phyloP scores from a whole-genome alignment of 2,113 vertebrate species.

The Vulpes ferrilata region DNA sequence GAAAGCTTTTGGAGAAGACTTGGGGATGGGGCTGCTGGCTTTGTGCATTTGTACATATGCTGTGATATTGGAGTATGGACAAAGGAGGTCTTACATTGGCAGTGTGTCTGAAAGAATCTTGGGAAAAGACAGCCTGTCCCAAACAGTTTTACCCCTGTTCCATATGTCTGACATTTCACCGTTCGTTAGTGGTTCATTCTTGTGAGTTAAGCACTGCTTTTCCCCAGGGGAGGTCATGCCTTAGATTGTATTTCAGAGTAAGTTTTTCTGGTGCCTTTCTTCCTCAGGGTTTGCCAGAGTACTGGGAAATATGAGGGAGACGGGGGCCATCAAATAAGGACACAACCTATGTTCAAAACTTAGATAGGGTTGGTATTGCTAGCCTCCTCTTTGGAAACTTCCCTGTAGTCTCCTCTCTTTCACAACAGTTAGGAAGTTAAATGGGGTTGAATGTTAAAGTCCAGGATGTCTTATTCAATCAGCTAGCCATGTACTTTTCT shows the following conservation, averaged over 20 bases:
- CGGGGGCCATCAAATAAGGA: not conserved
- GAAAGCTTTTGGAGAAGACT: not conserved
- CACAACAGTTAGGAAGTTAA: constrained; percentile 22
- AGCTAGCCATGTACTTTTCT: constrained; percentile 3
- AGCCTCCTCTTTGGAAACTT: not conserved
- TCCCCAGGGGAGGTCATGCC: not conserved
- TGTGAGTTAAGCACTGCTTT: constrained; percentile 2
- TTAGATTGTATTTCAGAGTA: not conserved
- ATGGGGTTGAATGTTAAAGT: constrained; percentile 23
- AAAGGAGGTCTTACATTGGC: not conserved
- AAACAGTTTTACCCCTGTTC: not conserved
- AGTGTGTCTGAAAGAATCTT: not conserved
- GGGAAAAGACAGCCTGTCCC: not conserved
- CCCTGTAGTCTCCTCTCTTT: constrained; percentile 22
- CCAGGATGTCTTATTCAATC: not conserved
- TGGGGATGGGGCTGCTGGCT: not conserved
- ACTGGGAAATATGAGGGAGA: not conserved
- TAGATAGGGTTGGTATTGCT: not conserved
- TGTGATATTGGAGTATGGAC: not conserved
- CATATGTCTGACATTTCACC: constrained; percentile 2
- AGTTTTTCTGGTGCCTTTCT: not conserved
- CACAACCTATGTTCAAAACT: constrained; percentile 1
- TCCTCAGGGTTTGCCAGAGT: not conserved
- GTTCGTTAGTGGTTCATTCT: not conserved
- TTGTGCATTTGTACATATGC: not conserved